Conservation (phyloP, 2,797 vertebrate species). For the Sebastes jordani region DNA sequence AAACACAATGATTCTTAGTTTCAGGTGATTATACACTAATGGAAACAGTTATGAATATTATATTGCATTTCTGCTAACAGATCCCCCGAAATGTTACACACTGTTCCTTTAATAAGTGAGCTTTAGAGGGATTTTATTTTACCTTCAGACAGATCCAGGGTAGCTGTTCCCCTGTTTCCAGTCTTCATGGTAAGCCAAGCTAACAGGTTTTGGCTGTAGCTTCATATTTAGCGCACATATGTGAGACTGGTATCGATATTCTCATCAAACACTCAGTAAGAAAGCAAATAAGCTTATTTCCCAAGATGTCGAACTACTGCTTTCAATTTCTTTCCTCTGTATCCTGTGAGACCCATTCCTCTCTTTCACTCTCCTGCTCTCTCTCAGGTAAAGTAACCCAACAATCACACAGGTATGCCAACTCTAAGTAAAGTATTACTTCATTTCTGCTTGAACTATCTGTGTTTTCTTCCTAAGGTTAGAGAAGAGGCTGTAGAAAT, state of each 20-base stretch:
- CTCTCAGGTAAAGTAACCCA: conserved; percentile 3
- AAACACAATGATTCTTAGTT: no score
- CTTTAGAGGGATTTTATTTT: neutral
- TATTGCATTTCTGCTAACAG: no score
- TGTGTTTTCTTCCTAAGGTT: conserved; percentile 30
- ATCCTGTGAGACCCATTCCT: conserved; percentile 5
- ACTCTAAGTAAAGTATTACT: conserved; percentile 42
- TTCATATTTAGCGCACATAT: neutral
- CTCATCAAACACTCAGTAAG: neutral
- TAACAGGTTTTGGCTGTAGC: neutral
- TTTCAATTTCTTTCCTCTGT: conserved; percentile 1
- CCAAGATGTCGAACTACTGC: conserved; percentile 24
- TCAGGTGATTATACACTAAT: no score
- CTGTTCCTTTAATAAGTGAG: neutral
- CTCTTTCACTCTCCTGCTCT: neutral
- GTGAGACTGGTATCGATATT: neutral
- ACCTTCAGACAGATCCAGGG: neutral
- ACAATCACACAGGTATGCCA: conserved; percentile 19
- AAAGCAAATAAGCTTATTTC: conserved; percentile 1
- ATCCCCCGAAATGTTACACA: no score
- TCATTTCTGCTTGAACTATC: conserved; percentile 32
- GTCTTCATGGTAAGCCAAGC: conserved; percentile 17
- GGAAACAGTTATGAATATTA: no score
- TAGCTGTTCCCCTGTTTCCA: neutral
- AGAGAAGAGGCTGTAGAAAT: neutral